Percentiles rank a stretch among this genome's conserved stretches.
Conservation (phyloP, 2,888 invertebrate genomes). For the Pardosa pseudoannulata region DNA sequence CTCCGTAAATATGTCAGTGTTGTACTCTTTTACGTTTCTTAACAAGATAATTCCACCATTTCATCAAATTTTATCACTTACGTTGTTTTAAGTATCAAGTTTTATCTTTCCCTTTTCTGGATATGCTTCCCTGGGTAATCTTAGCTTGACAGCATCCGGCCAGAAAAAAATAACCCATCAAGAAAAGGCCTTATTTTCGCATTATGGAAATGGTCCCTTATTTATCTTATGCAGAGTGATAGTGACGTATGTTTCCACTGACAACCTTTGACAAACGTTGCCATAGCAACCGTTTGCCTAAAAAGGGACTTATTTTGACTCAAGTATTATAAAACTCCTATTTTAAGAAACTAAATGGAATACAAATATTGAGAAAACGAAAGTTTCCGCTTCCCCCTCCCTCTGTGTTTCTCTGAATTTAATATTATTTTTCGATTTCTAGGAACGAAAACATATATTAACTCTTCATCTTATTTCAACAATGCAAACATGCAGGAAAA, state of each 20-base stretch:
- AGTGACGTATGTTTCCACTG: conserved; percentile 67
- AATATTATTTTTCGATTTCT: not conserved
- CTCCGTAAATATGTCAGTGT: too few species aligned
- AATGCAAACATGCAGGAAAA: too few species aligned
- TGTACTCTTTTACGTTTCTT: too few species aligned
- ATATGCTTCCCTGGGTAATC: too few species aligned
- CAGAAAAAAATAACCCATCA: too few species aligned
- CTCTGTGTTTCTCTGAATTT: not conserved
- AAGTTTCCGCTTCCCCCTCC: not conserved
- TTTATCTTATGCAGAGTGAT: conserved; percentile 49
- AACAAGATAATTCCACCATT: too few species aligned
- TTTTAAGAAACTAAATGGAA: conserved; percentile 67
- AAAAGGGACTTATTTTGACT: conserved; percentile 67
- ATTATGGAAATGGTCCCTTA: not conserved
- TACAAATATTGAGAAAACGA: conserved; percentile 61
- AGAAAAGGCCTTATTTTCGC: not conserved
- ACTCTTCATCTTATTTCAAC: too few species aligned
- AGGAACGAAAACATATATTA: too few species aligned
- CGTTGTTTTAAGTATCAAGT: too few species aligned
- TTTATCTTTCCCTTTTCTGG: too few species aligned
- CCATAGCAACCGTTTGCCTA: conserved; percentile 47
- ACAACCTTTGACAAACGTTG: conserved; percentile 64
- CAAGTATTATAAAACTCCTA: conserved; percentile 51
- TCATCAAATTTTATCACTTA: too few species aligned
- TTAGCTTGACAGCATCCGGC: too few species aligned